These are phyloP conservation scores for Chionis minor DNA, from an alignment of 2,113 vertebrate genomes.

Conservation along the genomic window DNA sequence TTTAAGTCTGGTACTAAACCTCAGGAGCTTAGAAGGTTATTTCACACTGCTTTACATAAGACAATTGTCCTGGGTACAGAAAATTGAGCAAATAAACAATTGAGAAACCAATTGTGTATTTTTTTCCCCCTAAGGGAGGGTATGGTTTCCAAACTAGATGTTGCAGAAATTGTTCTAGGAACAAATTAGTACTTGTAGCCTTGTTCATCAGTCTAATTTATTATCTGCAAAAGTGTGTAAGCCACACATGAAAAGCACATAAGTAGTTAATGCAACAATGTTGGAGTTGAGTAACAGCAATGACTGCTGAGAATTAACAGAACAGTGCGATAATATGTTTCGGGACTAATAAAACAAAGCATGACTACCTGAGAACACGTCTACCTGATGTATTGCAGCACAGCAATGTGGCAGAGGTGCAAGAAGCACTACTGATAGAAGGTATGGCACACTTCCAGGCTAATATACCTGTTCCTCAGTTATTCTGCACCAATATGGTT, in stretches of 20 bases:
- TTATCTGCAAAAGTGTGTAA: neutral
- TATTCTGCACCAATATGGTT: neutral
- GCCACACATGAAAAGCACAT: neutral
- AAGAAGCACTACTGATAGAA: neutral
- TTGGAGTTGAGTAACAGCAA: neutral
- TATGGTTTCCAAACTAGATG: neutral
- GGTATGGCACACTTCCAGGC: neutral
- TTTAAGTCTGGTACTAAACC: neutral
- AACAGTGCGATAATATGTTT: neutral
- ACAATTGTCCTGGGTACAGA: neutral
- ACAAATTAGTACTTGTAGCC: neutral
- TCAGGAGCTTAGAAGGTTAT: neutral
- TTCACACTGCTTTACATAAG: neutral
- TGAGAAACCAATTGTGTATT: neutral
- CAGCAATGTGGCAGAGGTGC: neutral
- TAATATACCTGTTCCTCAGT: neutral
- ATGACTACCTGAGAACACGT: neutral
- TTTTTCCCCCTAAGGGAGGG: neutral
- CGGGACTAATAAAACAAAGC: conserved; percentile 2
- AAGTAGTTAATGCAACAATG: neutral
- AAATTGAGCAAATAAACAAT: neutral
- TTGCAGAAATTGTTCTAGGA: neutral
- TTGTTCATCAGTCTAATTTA: neutral
- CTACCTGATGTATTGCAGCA: neutral
- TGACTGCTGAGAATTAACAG: neutral